Evolutionary conservation across 2,888 invertebrate genomes (phyloP).

Genomic region (Lepetodrilus schrolli): DNA sequence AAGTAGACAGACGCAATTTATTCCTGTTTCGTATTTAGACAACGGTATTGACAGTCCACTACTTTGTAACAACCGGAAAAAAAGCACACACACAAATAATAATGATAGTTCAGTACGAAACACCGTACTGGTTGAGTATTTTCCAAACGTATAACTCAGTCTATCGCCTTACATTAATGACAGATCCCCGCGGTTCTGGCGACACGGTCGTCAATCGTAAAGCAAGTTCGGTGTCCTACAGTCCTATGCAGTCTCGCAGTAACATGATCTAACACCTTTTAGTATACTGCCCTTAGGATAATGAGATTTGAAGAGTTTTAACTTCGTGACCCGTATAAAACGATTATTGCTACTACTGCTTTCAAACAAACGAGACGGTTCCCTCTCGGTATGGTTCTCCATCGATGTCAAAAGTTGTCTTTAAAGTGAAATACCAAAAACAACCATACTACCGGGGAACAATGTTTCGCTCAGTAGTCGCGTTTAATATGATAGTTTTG

Average conservation of each 20-base stretch:
- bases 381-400: background rate
- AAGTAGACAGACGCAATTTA: background rate
- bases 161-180: background rate
- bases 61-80: background rate
- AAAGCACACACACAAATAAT: no score
- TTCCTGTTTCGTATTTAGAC: conserved; percentile 13
- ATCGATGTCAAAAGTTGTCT: conserved; percentile 14
- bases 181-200: background rate
- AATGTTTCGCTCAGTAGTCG: conserved; percentile 2
- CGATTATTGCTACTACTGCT: conserved; percentile 6
- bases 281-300: background rate
- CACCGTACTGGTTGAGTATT: background rate
- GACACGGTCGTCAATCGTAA: background rate
- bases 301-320: background rate
- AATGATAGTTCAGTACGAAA: no score
- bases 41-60: background rate
- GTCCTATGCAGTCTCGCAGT: background rate
- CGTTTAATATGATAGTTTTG: conserved; percentile 2
- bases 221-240: background rate
- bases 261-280: background rate
- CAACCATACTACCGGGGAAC: background rate
- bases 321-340: conserved; percentile 21
- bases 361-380: background rate
- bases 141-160: background rate
- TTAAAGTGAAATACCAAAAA: background rate